Evolutionary conservation across 2,797 vertebrate genomes (phyloP), one percentile per base, ranked within the genome.

Genomic region (Chloroceryle inda): DNA sequence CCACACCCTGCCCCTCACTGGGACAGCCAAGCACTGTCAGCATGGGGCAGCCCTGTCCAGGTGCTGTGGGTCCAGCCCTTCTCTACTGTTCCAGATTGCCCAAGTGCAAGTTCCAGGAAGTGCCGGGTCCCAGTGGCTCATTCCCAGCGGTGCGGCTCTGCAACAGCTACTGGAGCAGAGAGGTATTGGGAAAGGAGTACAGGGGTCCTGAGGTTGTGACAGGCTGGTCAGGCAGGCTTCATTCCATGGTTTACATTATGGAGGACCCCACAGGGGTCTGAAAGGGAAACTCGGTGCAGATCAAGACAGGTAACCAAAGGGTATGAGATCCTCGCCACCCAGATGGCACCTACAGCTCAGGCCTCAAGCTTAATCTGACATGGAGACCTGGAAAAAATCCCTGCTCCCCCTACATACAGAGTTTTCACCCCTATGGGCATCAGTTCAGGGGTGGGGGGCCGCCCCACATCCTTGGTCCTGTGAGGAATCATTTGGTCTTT

Each of bases 91-190:
- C 38, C 97, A 99, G 99, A 97, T 98, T 98, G 94, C 92, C 93
- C 92, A 96, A 29, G 10, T 99, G 99, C 92, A 90, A 89, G 37
- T 99, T 99, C 93, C 98, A 96, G 76, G 13, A 95, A 0, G 78
- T 98, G 53, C 62, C 85, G 12, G 97, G 97, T 63, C 22, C 44
- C 0, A 73, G 97, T 49, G 97, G 93, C 71, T 88, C 33, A 0
- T 99, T 98, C 23, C 97, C 98, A 76, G 99, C 98, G 1, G 26
- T 98, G 84, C 98, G 99, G 47, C 97, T 99, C 67, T 99, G 99
- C 97, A 99, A 99, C 98, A 99, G 97, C 97, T 99, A 99, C 98
- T 99, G 99, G 99, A 99, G 95, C 94, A 98, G 99, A 93, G 86
- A 99, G 98, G 99, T 99, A 97, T 11, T 61, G 22, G 31, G 17